Evolutionary conservation across 35 echinoderm and acorn worm genomes (phyloP).

Genomic region (Ptychodera flava): DNA sequence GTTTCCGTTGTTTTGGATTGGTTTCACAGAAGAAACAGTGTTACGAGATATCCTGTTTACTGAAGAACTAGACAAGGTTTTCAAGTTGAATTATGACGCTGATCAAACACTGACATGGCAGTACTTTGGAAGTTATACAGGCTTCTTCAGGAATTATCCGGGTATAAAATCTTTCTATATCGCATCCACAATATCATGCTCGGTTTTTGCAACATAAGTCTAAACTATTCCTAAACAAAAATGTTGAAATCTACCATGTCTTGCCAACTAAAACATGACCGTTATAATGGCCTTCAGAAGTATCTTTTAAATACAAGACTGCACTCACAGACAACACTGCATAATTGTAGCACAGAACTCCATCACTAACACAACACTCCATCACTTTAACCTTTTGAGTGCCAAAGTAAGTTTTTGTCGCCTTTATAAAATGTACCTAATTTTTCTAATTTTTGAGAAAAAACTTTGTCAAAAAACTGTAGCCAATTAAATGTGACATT

Average conservation of each 20-base stretch:
- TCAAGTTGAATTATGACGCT: constrained; percentile 40
- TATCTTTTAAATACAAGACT: neutral
- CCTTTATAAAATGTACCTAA: no score
- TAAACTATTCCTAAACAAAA: neutral
- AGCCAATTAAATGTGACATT: no score
- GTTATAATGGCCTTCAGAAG: neutral
- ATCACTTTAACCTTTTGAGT: no score
- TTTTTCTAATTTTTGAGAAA: no score
- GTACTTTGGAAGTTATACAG: constrained; percentile 79
- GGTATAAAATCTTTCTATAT: constrained; percentile 26
- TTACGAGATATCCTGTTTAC: constrained; percentile 40
- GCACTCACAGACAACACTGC: neutral
- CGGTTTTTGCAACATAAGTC: neutral
- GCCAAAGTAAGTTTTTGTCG: no score
- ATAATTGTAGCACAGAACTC: constrained; percentile 8
- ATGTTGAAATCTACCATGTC: neutral
- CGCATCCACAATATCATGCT: neutral
- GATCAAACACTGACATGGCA: constrained; percentile 89
- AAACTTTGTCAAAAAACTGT: no score
- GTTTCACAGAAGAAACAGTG: neutral
- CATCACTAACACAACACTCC: no score
- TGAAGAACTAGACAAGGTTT: constrained; percentile 36
- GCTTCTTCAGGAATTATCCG: constrained; percentile 84
- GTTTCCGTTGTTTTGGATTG: neutral
- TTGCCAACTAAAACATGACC: no score